Conservation (phyloP, 92 coral and sea anemone species). For the Chrysogorgia sp. region DNA sequence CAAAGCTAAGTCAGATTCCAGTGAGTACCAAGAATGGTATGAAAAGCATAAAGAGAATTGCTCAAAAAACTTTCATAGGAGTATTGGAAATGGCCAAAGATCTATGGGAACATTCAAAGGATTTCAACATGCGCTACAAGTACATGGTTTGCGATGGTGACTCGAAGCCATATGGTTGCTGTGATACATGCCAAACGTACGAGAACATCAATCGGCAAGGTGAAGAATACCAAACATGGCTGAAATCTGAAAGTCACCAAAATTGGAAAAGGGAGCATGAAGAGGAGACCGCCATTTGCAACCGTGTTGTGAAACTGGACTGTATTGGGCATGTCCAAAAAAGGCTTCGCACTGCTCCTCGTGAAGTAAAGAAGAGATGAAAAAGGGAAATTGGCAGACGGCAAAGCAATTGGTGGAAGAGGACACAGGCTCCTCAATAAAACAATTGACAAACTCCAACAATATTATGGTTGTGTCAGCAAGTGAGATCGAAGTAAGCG, state of each 20-base stretch:
- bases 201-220: slow-evolving; percentile 1
- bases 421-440: slow-evolving; percentile 18
- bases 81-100: slow-evolving; percentile 45
- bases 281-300: slow-evolving; percentile 28
- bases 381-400: slow-evolving; percentile 30
- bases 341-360: too few relatives aligned
- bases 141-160: slow-evolving; percentile 61
- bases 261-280: slow-evolving; percentile 29
- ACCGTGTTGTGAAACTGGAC: slow-evolving; percentile 36
- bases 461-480: slow-evolving; percentile 30
- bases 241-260: slow-evolving; percentile 11
- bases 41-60: slow-evolving; percentile 47
- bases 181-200: slow-evolving; percentile 11
- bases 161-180: slow-evolving; percentile 40
- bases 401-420: slow-evolving; percentile 34
- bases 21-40: slow-evolving; percentile 40
- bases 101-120: slow-evolving; percentile 40
- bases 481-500: background rate
- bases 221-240: slow-evolving; percentile 40
- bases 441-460: slow-evolving; percentile 26
- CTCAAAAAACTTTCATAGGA: slow-evolving; percentile 29
- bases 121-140: slow-evolving; percentile 41
- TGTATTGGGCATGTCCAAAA: background rate
- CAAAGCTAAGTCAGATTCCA: slow-evolving; percentile 6
- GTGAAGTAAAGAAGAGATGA: background rate